phyloP scores from a whole-genome alignment of 1,140 invertebrate genomes.

The Mycetomoellerius zeteki region DNA sequence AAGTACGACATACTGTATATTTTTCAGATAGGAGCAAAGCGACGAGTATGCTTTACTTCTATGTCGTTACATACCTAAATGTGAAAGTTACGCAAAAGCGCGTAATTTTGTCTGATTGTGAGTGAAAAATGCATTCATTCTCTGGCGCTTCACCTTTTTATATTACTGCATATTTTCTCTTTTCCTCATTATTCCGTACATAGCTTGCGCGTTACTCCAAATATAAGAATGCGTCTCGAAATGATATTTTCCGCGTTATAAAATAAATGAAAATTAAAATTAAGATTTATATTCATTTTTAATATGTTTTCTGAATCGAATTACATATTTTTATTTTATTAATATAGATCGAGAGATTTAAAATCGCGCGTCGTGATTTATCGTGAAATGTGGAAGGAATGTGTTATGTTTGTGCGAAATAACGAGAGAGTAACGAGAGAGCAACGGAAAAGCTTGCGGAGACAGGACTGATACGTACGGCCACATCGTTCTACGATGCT shows the following conservation, averaged over 20 bases:
- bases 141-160: not conserved
- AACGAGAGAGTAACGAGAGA: constrained; percentile 53
- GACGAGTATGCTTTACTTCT: constrained; percentile 19
- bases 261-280: constrained; percentile 15
- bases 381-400: constrained; percentile 1
- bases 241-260: not conserved
- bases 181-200: constrained; percentile 13
- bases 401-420: not conserved
- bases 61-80: constrained; percentile 25
- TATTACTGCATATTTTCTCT: constrained; percentile 36
- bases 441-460: constrained; percentile 44
- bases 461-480: constrained; percentile 45
- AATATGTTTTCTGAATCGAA: too few species aligned
- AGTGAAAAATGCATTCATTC: constrained; percentile 46
- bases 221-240: constrained; percentile 20
- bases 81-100: constrained; percentile 43
- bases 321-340: not conserved
- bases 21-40: constrained; percentile 24
- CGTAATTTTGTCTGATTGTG: constrained; percentile 57
- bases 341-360: not conserved
- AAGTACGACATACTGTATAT: constrained; percentile 21
- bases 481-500: constrained; percentile 38
- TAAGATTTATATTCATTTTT: not conserved
- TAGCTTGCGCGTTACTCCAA: constrained; percentile 18
- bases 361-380: constrained; percentile 11